These are phyloP conservation scores for Gnathonemus longibarbis DNA, from an alignment of 2,113 vertebrate species.

Conservation along the genomic window DNA sequence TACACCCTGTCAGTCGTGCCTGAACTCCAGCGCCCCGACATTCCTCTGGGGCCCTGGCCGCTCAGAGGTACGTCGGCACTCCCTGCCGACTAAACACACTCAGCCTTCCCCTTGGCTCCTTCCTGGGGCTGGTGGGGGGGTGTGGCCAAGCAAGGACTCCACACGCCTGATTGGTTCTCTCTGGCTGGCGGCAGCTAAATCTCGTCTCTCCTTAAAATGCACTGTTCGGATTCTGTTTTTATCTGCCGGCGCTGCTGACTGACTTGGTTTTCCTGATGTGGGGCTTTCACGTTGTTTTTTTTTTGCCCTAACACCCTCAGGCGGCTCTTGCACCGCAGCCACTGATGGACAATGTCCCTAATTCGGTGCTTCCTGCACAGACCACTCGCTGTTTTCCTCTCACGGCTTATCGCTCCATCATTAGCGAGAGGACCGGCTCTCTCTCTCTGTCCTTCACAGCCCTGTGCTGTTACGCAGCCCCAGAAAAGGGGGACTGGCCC, in stretches of 20 bases:
- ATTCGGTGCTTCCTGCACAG: constrained; percentile 64
- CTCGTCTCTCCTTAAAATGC: background rate
- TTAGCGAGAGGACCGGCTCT: constrained; percentile 51
- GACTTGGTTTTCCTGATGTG: constrained; percentile 50
- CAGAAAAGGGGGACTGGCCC: constrained; percentile 40
- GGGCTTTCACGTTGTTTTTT: constrained; percentile 47
- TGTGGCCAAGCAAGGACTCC: background rate
- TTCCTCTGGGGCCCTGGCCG: constrained; percentile 13
- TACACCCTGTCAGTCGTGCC: constrained; percentile 16
- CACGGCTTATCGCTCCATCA: constrained; percentile 53
- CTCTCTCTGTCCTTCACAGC: constrained; percentile 39
- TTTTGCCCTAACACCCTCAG: constrained; percentile 27
- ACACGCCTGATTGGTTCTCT: background rate
- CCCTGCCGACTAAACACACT: background rate
- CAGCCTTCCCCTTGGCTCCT: background rate
- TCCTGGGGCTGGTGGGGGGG: background rate
- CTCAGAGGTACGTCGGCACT: constrained; percentile 1
- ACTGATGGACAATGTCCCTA: constrained; percentile 50
- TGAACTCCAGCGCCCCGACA: constrained; percentile 21
- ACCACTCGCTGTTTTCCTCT: constrained; percentile 58
- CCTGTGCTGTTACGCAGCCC: constrained; percentile 50
- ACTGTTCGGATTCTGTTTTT: constrained; percentile 31
- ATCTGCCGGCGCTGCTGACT: constrained; percentile 42
- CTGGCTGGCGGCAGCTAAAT: background rate
- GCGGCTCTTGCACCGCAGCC: constrained; percentile 38